A percentile compares a stretch with the other conserved stretches of the same genome.
Conservation (phyloP, 1,140 invertebrate genomes). For the Trichomalopsis sarcophagae region DNA sequence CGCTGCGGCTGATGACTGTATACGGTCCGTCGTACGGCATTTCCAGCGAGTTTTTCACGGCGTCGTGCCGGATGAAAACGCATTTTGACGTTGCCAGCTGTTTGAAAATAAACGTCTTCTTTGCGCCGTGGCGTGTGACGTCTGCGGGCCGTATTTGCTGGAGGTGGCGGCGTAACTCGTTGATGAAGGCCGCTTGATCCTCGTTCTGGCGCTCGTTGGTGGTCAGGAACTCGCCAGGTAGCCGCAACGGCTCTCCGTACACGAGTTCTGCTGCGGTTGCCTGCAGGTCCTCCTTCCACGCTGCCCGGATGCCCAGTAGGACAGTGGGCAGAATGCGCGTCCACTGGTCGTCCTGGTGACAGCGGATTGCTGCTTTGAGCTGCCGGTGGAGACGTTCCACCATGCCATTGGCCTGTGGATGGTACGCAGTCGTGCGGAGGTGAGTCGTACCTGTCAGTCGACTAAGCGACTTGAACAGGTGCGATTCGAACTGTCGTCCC, state of each 20-base stretch:
- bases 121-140: slow-evolving; percentile 25
- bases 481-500: slow-evolving; percentile 66
- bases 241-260: slow-evolving; percentile 57
- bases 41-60: not conserved
- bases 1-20: no score
- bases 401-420: no score
- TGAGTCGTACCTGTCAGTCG: no score
- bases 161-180: slow-evolving; percentile 10
- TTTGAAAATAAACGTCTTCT: slow-evolving; percentile 50
- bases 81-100: slow-evolving; percentile 46
- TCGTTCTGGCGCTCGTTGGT: not conserved
- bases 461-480: slow-evolving; percentile 55
- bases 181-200: not conserved
- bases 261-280: slow-evolving; percentile 56
- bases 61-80: slow-evolving; percentile 56
- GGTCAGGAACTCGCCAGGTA: slow-evolving; percentile 55
- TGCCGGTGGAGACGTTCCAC: no score
- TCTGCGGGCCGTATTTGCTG: slow-evolving; percentile 1
- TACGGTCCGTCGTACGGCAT: no score
- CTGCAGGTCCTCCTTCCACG: not conserved
- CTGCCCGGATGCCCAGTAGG: not conserved
- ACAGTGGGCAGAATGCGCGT: no score
- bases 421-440: no score
- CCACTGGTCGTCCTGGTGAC: no score
- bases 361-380: no score